These are phyloP conservation scores for Zaprionus camerounensis DNA, from an alignment of 1,140 invertebrate genomes.

Conservation along the genomic window DNA sequence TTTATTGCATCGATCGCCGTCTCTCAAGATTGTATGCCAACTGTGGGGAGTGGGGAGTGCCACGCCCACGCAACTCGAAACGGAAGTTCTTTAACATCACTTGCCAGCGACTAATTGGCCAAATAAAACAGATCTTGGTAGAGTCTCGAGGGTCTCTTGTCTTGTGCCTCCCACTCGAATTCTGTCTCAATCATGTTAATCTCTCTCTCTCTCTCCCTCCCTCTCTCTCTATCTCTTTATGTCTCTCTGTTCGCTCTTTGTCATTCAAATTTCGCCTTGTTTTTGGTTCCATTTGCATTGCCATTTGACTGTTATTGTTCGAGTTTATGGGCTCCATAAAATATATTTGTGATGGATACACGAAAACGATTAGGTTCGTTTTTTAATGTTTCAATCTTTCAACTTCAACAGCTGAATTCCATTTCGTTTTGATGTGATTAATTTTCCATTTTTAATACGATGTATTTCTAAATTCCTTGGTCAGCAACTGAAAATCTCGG, in stretches of 20 bases:
- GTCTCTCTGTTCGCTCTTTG: slow-evolving; percentile 43
- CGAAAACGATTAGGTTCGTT: slow-evolving; percentile 67
- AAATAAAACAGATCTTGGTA: slow-evolving; percentile 57
- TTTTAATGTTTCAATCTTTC: slow-evolving; percentile 66
- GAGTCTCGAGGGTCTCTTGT: neutral
- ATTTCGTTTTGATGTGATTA: slow-evolving; percentile 26
- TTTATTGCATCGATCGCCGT: neutral
- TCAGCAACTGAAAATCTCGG: neutral
- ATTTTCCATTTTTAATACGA: slow-evolving; percentile 21
- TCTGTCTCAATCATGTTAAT: neutral
- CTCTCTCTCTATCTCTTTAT: neutral
- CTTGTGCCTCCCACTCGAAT: slow-evolving; percentile 22
- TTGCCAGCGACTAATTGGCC: slow-evolving; percentile 63
- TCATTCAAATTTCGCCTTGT: slow-evolving; percentile 64
- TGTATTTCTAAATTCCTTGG: slow-evolving; percentile 22
- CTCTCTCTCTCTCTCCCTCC: neutral
- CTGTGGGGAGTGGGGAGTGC: neutral
- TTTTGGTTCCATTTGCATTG: slow-evolving; percentile 57
- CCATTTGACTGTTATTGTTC: slow-evolving; percentile 28
- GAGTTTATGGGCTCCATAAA: slow-evolving; percentile 62
- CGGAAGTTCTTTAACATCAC: slow-evolving; percentile 61
- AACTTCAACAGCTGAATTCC: slow-evolving; percentile 22
- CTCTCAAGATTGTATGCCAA: neutral
- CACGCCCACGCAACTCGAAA: slow-evolving; percentile 40
- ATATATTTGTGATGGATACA: slow-evolving; percentile 66